Conservation (phyloP, 2,113 vertebrate species). For the Alexandromys fortis region DNA sequence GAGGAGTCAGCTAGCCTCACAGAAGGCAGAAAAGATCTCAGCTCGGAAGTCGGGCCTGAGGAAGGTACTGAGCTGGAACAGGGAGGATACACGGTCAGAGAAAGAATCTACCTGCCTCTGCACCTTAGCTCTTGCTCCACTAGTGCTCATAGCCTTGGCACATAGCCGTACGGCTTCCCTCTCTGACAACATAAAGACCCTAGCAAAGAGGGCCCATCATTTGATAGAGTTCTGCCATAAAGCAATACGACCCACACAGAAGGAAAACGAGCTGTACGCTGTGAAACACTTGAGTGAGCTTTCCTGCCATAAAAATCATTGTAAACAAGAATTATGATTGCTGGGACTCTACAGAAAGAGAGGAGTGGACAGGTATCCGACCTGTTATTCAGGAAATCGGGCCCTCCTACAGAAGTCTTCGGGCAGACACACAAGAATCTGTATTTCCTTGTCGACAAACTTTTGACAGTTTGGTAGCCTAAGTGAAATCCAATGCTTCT, state of each 20-base stretch:
- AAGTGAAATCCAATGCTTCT: neutral
- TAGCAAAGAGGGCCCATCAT: neutral
- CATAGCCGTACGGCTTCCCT: neutral
- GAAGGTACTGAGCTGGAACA: neutral
- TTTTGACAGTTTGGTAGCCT: neutral
- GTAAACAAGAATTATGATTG: neutral
- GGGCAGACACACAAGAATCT: neutral
- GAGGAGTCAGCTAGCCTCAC: neutral
- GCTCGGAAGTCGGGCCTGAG: neutral
- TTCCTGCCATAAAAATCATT: neutral
- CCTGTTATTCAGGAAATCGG: neutral
- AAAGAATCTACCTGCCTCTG: neutral
- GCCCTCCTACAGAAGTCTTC: neutral
- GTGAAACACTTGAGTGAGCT: neutral
- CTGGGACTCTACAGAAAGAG: neutral
- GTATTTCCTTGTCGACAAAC: neutral
- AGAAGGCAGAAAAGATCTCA: neutral
- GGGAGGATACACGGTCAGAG: fast-evolving
- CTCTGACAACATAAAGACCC: neutral
- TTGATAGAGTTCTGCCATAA: neutral
- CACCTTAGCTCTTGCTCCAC: neutral
- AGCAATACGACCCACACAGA: neutral
- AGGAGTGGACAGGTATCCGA: neutral
- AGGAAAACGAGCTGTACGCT: neutral
- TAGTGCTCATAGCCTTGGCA: neutral